Evolutionary conservation across 2,888 invertebrate species (phyloP), one percentile per base, ranked within the genome.

Genomic region (Oscheius sp.): DNA sequence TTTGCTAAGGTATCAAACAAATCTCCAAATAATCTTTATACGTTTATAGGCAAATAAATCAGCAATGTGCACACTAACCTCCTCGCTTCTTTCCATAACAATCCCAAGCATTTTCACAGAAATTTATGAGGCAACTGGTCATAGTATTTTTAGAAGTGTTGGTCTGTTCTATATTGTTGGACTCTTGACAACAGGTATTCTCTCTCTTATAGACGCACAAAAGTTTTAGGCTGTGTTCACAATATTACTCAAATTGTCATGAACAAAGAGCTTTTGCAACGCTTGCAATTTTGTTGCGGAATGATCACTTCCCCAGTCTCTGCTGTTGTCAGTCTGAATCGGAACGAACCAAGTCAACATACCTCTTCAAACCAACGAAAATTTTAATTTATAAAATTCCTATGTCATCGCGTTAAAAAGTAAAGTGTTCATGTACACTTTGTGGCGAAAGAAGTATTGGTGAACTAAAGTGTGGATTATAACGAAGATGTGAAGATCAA

Each of bases 141-240:
- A 42, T 8, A 45, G 45, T 4, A 63, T 63, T 1, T 42, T 63
- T 27, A 63, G 25, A n/a, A n/a, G n/a, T 45, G 8, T 42, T 8
- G 63, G 63, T 3, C 63, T 46, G 4, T 63, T 63, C 31, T 63
- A 63, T 27, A 12, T 63, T 15, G 29, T 63, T 8, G 63, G 63
- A 27, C 25, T 63, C 10, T 20, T 63, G 1, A 20, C 63, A 63
- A 46, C 63, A 42, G 63, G 63, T 46, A 45, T 3, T 15, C n/a
- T n/a, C n/a, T n/a, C n/a, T n/a, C n/a, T n/a, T n/a, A n/a, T n/a
- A n/a, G n/a, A n/a, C 17, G 5, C n/a, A 31, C 10, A 2, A 1
- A 23, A 20, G 12, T 33, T 55, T 33, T 20, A 57, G 57, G 57
- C 6, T 57, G 33, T 34, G 17, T 17, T 20, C 57, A 57, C 37